Percentiles rank a stretch among this genome's conserved stretches.
Conservation (phyloP, 2,113 vertebrate genomes). For the Oncorhynchus masou region DNA sequence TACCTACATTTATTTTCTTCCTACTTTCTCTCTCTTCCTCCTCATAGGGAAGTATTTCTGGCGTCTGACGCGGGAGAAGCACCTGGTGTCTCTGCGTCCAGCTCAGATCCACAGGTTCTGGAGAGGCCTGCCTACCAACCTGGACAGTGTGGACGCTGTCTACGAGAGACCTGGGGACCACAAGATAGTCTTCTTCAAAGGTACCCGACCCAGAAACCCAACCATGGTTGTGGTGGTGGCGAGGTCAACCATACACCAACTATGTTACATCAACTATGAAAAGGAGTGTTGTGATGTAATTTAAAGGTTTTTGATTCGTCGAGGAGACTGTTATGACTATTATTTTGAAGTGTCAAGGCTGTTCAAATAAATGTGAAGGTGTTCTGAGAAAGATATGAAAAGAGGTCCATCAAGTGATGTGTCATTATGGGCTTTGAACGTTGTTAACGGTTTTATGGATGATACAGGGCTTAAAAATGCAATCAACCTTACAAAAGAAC, state of each 20-base stretch:
- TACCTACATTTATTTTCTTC: too few relatives aligned
- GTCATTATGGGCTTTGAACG: not conserved
- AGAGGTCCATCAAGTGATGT: too few relatives aligned
- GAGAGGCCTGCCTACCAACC: slow-evolving; percentile 86
- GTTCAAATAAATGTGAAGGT: too few relatives aligned
- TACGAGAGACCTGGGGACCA: slow-evolving; percentile 91
- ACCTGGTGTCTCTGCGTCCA: slow-evolving; percentile 90
- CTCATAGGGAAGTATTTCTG: slow-evolving; percentile 92
- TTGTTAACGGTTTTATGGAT: not conserved
- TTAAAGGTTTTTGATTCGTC: too few relatives aligned
- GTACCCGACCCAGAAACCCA: slow-evolving; percentile 59
- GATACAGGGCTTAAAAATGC: not conserved
- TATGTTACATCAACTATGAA: too few relatives aligned
- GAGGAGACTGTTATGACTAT: too few relatives aligned
- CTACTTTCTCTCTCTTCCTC: not conserved
- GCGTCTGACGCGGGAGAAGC: slow-evolving; percentile 89
- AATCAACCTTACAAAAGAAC: not conserved
- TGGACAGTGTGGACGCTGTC: slow-evolving; percentile 90
- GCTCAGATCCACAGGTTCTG: slow-evolving; percentile 96
- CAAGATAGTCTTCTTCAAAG: slow-evolving; percentile 97
- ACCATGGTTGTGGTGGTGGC: too few relatives aligned
- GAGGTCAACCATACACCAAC: too few relatives aligned
- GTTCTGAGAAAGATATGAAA: too few relatives aligned
- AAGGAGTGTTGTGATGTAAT: too few relatives aligned
- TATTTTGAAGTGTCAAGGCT: too few relatives aligned